Base-by-base conservation (phyloP, 1,140 invertebrate species). In the Oedothorax gibbosus region DNA sequence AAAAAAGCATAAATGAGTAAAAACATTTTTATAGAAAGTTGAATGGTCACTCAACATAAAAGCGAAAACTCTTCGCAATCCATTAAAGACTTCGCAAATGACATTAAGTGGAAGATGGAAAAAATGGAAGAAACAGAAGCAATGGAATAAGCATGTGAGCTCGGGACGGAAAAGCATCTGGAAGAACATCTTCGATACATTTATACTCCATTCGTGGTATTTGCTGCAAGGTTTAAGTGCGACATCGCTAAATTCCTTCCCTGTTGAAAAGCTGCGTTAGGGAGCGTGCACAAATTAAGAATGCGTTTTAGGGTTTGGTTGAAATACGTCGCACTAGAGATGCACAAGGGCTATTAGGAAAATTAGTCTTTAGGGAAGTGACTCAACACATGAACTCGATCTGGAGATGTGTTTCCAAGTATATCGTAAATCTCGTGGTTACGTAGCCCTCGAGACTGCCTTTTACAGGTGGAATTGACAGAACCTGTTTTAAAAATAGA, bases 101-200 rank as follows among this genome's bases (percentile, higher is more conserved):
- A 65, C 51, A 51, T 79, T 12, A 54, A 69, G 51, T 21, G n/a
- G 20, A 79, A 54, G 65, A 68, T 68, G 51, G 54, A 69, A 66
- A 51, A 68, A 79, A 35, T 12, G 50, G 10, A 15, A 56, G 51
- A 56, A 7, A 68, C 53, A 69, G 64, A 65, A 79, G 77, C 64
- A 68, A 56, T 49, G 75, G 49, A 57, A 65, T 65, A 50, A 77
- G 60, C 75, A 77, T 77, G 75, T 65, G 75, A 77, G 75, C 75
- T 77, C 53, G 64, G 57, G 64, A 68, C 65, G 7, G 64, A 53
- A 50, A 79, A 79, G 65, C 77, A 79, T 79, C 77, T 79, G 77
- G 77, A 56, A 51, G 77, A 79, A 79, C 49, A 79, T 79, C 68
- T 79, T 79, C 77, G 77, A 79, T 79, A 79, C 77, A 79, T 79